Conservation (phyloP, 2,888 invertebrate genomes). For the Cabera pusaria region DNA sequence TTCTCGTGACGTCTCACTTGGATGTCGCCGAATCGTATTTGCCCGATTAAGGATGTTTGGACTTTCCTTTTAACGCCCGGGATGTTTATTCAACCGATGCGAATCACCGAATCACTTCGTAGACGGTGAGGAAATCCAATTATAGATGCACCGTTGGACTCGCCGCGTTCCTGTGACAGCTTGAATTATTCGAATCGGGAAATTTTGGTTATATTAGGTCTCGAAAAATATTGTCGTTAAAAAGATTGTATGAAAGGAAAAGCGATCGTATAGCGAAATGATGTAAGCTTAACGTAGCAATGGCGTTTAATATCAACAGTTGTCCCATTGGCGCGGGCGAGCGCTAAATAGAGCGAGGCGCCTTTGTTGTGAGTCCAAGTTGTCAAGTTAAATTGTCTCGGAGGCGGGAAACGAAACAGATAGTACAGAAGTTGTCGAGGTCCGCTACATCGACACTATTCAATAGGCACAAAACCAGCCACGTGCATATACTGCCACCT, state of each 20-base stretch:
- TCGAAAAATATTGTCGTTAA: background rate
- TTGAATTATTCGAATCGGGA: conserved; percentile 7
- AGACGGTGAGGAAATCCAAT: conserved; percentile 25
- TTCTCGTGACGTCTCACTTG: conserved; percentile 51
- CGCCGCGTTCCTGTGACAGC: conserved; percentile 7
- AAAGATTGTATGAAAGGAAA: conserved; percentile 4
- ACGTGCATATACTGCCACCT: too few relatives aligned
- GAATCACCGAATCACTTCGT: conserved; percentile 36
- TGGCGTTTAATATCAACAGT: conserved; percentile 50
- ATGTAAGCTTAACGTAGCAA: conserved; percentile 20
- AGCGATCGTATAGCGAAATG: conserved; percentile 23
- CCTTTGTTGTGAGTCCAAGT: conserved; percentile 72
- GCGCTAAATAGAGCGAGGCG: conserved; percentile 71
- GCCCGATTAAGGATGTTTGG: conserved; percentile 61
- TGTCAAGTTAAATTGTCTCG: conserved; percentile 81
- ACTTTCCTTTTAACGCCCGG: conserved; percentile 52
- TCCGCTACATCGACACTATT: conserved; percentile 72
- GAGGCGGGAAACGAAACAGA: conserved; percentile 78
- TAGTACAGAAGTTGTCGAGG: conserved; percentile 74
- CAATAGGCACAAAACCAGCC: conserved; percentile 51
- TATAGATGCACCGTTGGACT: conserved; percentile 21
- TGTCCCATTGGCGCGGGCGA: conserved; percentile 50
- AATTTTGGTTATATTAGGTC: conserved; percentile 1
- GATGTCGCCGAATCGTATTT: conserved; percentile 57
- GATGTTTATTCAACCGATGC: conserved; percentile 51